Evolutionary conservation across 30 jellyfish, hydroid and myxozoan genomes (phyloP).

Genomic region (Chrysaora quinquecirrha): DNA sequence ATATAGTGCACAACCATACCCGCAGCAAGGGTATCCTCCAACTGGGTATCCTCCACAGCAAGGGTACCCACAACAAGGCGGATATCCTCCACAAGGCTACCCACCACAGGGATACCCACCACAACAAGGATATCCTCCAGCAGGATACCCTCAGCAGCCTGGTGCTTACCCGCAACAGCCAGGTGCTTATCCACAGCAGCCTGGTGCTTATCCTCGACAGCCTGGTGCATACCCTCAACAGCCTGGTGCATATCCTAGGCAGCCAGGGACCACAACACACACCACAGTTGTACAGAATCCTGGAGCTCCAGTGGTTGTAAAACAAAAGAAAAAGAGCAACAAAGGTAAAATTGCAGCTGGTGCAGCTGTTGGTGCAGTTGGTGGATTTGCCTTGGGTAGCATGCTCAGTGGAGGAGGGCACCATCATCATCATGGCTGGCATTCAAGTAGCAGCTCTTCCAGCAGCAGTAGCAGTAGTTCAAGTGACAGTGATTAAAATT

Average conservation of each 20-base stretch:
- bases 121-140: conserved; percentile 47
- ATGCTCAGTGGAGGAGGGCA: conserved; percentile 69
- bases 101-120: conserved; percentile 61
- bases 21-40: conserved; percentile 54
- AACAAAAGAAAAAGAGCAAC: conserved; percentile 48
- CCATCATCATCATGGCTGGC: conserved; percentile 23
- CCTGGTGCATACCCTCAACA: conserved; percentile 69
- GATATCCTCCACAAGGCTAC: conserved; percentile 33
- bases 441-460: conserved; percentile 29
- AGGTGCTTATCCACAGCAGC: conserved; percentile 46
- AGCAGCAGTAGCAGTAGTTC: conserved; percentile 70
- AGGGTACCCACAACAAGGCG: conserved; percentile 44
- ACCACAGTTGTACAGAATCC: conserved; percentile 63
- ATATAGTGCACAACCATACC: conserved; percentile 30
- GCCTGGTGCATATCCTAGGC: conserved; percentile 57
- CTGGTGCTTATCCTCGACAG: conserved; percentile 20
- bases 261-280: conserved; percentile 59
- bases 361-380: conserved; percentile 75
- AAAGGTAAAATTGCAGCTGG: conserved; percentile 75
- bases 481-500: conserved; percentile 55
- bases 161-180: conserved; percentile 27
- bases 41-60: conserved; percentile 55
- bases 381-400: conserved; percentile 70
- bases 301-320: conserved; percentile 35
- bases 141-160: conserved; percentile 31